Conservation (phyloP, 2,113 vertebrate species). For the Misgurnus anguillicaudatus region DNA sequence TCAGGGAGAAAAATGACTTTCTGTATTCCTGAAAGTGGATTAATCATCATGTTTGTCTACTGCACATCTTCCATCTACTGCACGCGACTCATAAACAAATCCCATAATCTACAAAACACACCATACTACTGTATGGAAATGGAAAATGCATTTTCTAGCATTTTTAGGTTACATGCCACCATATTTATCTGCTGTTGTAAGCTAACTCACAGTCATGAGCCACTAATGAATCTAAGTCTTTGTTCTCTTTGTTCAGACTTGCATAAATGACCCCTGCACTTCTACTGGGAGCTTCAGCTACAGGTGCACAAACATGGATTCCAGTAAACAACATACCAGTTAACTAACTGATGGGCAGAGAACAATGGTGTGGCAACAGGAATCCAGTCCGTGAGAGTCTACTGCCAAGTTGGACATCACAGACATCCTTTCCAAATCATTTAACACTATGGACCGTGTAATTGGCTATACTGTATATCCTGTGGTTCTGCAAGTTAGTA, state of each 20-base stretch:
- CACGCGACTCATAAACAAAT: not conserved
- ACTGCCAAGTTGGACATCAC: not conserved
- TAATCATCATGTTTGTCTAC: too few relatives aligned
- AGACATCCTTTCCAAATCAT: not conserved
- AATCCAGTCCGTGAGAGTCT: not conserved
- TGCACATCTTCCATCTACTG: not conserved
- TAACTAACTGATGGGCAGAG: not conserved
- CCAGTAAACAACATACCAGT: slow-evolving; percentile 1
- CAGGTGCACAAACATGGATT: not conserved
- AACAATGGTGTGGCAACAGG: not conserved
- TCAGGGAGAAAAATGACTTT: too few relatives aligned
- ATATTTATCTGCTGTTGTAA: slow-evolving; percentile 8
- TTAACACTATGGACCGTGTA: not conserved
- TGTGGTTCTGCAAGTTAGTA: not conserved
- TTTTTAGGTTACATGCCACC: not conserved
- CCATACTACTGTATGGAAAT: too few relatives aligned
- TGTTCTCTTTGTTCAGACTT: slow-evolving; percentile 27
- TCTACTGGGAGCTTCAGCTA: slow-evolving; percentile 2
- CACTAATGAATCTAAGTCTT: slow-evolving; percentile 39
- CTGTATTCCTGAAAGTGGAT: too few relatives aligned
- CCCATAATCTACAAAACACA: not conserved
- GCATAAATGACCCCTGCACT: slow-evolving; percentile 42
- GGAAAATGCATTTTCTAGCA: not conserved
- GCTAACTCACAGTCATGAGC: slow-evolving; percentile 19
- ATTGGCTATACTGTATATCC: not conserved